Percentiles rank a stretch among this genome's conserved stretches.
Evolutionary conservation across 2,888 invertebrate species (phyloP).

Genomic region (Azorinus chamasolen): DNA sequence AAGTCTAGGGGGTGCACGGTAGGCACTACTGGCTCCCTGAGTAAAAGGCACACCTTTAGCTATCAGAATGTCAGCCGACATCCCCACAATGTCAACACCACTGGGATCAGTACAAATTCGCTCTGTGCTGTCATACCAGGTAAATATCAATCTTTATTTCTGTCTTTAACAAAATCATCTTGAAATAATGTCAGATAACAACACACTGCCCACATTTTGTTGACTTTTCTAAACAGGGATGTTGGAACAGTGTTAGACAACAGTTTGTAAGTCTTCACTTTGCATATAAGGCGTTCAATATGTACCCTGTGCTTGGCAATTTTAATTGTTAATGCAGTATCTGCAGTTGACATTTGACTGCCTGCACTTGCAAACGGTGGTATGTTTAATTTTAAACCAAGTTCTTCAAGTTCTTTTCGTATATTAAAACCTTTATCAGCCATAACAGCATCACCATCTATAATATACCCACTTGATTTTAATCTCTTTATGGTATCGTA

Average conservation of each 20-base stretch:
- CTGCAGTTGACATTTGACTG: constrained; percentile 7
- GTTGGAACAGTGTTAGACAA: constrained; percentile 7
- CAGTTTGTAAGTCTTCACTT: constrained; percentile 18
- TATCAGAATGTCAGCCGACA: background rate
- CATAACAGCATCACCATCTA: constrained; percentile 13
- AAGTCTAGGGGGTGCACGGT: too few relatives aligned
- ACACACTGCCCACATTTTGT: constrained; percentile 25
- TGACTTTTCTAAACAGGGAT: constrained; percentile 2
- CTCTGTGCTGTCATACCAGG: too few relatives aligned
- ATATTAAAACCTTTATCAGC: constrained; percentile 28
- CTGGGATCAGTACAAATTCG: too few relatives aligned
- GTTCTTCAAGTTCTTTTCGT: constrained; percentile 3
- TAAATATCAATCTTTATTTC: background rate
- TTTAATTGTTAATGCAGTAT: constrained; percentile 7
- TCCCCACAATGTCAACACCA: too few relatives aligned
- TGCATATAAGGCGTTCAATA: constrained; percentile 16
- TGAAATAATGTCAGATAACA: constrained; percentile 10
- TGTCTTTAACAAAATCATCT: constrained; percentile 28
- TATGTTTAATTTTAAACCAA: constrained; percentile 19
- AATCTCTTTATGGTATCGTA: constrained; percentile 3
- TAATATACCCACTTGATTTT: constrained; percentile 13
- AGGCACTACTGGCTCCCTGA: too few relatives aligned
- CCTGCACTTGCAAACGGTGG: constrained; percentile 6
- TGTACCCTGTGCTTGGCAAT: constrained; percentile 24
- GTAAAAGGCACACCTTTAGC: background rate